Evolutionary conservation across 2,888 invertebrate species (phyloP), one percentile per base, ranked within the genome.

Genomic region (Drosophila affinis): DNA sequence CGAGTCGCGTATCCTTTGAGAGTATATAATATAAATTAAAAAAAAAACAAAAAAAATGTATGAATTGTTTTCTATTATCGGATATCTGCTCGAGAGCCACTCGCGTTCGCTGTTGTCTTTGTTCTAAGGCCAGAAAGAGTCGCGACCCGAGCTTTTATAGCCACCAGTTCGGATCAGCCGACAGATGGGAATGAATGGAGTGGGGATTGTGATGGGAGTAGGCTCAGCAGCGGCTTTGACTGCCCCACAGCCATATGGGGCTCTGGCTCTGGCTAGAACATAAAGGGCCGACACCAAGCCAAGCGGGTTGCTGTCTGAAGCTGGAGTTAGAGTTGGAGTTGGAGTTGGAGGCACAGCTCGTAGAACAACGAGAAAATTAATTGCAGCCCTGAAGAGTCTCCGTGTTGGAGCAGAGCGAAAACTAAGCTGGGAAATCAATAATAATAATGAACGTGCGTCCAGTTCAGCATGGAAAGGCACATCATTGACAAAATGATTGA

Each of bases 401-500:
- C 12, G 34, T 34, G 34, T 34, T 34, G 39, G 39, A 12, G 55
- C 68, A 74, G 72, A 79, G 77, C 72, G 76, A 76, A 80, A 75
- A 75, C 59, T 79, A 87, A 79, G 80, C 85, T 79, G 74, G 83
- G 82, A 85, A 85, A 85, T 85, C 88, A 87, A 87, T 85, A 87
- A 85, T 87, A 85, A 85, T 85, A 87, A 83, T 87, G 79, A 86
- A 79, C 74, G 59, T 72, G 76, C 65, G 65, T 69, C 78, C 62
- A 72, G 34, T 34, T 14, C 34, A 34, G 62, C 34, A 51, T 18
- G 44, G 77, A 73, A 75, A 75, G 82, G 72, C 65, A 51, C 77
- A 83, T 87, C 83, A 83, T 83, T 87, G 87, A 87, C 85, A 85
- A 87, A 83, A 84, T 83, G 83, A 87, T 87, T 83, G 83, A 83